These are phyloP conservation scores for Macropodus opercularis DNA, from an alignment of 2,797 vertebrate species.

Conservation along the genomic window DNA sequence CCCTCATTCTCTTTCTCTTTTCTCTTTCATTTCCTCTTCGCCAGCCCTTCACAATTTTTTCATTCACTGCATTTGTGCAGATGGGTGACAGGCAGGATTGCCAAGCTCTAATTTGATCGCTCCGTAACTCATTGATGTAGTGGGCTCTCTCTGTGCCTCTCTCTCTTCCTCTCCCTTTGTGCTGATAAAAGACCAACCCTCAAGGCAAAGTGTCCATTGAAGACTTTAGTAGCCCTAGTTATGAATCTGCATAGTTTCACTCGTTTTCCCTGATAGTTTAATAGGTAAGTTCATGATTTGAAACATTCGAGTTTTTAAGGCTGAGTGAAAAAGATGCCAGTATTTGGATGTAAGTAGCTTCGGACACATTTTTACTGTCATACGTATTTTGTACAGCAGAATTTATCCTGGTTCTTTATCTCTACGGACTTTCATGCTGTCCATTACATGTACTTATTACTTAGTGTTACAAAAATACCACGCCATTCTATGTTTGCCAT, in stretches of 20 bases:
- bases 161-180: constrained; percentile 10
- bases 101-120: constrained; percentile 58
- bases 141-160: constrained; percentile 26
- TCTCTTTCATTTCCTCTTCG: constrained; percentile 53
- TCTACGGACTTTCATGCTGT: too few relatives aligned
- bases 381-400: too few relatives aligned
- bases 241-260: constrained; percentile 14
- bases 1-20: constrained; percentile 55
- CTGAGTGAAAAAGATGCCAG: background rate
- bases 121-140: constrained; percentile 41
- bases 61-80: constrained; percentile 67
- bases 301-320: background rate
- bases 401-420: too few relatives aligned
- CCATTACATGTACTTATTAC: too few relatives aligned
- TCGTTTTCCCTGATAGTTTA: constrained; percentile 2
- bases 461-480: too few relatives aligned
- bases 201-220: constrained; percentile 19
- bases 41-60: constrained; percentile 52
- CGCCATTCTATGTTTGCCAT: too few relatives aligned
- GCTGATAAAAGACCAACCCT: constrained; percentile 32
- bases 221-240: constrained; percentile 15
- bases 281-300: background rate
- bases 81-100: constrained; percentile 56
- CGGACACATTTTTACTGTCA: background rate
- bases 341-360: background rate